Percentiles rank a stretch among this genome's conserved stretches.
Conservation (phyloP, 2,888 invertebrate species). For the Drosophila pullipes region DNA sequence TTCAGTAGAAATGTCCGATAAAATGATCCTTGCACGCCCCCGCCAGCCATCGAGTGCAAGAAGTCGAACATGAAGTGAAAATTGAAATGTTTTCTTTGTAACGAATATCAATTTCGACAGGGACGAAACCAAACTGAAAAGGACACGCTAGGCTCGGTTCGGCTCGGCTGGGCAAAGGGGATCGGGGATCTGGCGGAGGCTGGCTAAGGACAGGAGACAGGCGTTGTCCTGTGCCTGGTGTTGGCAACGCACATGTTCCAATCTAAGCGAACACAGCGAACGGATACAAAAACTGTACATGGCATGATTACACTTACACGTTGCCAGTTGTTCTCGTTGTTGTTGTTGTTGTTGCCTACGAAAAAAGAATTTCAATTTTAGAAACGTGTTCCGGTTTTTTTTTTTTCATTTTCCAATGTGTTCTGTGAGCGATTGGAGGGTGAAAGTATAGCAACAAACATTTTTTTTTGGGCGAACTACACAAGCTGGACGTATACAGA, state of each 20-base stretch:
- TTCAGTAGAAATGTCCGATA: constrained; percentile 38
- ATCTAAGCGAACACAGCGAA: constrained; percentile 67
- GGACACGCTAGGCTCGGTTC: constrained; percentile 47
- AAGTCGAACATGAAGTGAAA: constrained; percentile 67
- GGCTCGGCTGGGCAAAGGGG: constrained; percentile 4
- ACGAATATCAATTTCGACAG: constrained; percentile 75
- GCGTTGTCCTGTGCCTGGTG: constrained; percentile 62
- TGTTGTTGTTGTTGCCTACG: constrained; percentile 13
- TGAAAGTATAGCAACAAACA: constrained; percentile 34
- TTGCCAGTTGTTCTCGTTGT: constrained; percentile 22
- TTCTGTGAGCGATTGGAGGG: constrained; percentile 46
- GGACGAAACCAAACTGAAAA: constrained; percentile 40
- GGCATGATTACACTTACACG: constrained; percentile 72
- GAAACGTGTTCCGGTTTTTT: constrained; percentile 69
- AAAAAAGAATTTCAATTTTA: constrained; percentile 77
- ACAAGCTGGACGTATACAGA: constrained; percentile 32
- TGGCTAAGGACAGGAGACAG: constrained; percentile 30
- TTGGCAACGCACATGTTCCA: constrained; percentile 80
- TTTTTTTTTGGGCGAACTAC: constrained; percentile 13
- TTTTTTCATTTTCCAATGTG: constrained; percentile 15
- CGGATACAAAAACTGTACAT: constrained; percentile 75
- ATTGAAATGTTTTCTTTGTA: constrained; percentile 76
- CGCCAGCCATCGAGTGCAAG: constrained; percentile 27
- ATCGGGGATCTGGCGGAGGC: constrained; percentile 20
- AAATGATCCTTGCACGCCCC: constrained; percentile 48